These are phyloP conservation scores for Phanerotoma sp. DNA, from an alignment of 2,888 invertebrate species.

Conservation along the genomic window DNA sequence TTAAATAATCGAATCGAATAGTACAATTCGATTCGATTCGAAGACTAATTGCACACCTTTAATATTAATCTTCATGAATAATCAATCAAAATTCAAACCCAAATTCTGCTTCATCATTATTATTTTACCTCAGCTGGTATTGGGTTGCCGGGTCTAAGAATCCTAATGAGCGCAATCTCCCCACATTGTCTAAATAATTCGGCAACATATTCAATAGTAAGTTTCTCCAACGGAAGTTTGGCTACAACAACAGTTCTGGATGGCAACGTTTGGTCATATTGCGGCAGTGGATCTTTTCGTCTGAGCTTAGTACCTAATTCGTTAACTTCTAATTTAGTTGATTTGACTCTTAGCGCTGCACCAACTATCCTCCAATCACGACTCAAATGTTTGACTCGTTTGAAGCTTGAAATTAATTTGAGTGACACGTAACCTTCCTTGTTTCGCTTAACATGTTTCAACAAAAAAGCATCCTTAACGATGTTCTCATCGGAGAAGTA, in stretches of 20 bases:
- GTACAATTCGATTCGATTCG: too few relatives aligned
- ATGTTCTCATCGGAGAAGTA: conserved; percentile 96
- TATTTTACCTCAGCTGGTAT: conserved; percentile 73
- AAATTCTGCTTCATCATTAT: too few relatives aligned
- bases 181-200: conserved; percentile 87
- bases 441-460: conserved; percentile 92
- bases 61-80: too few relatives aligned
- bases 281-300: conserved; percentile 80
- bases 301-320: conserved; percentile 88
- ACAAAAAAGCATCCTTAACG: conserved; percentile 89
- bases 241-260: conserved; percentile 89
- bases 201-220: conserved; percentile 88
- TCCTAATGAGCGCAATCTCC: conserved; percentile 85
- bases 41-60: too few relatives aligned
- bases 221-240: conserved; percentile 79
- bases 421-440: conserved; percentile 95
- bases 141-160: conserved; percentile 85
- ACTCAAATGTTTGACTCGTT: conserved; percentile 89
- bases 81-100: too few relatives aligned
- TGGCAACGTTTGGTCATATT: conserved; percentile 89
- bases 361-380: conserved; percentile 94
- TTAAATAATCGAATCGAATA: too few relatives aligned
- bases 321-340: conserved; percentile 82
- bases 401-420: conserved; percentile 93
- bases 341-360: conserved; percentile 75